phyloP scores from a whole-genome alignment of 2,113 vertebrate species.

The Pandion haliaetus region DNA sequence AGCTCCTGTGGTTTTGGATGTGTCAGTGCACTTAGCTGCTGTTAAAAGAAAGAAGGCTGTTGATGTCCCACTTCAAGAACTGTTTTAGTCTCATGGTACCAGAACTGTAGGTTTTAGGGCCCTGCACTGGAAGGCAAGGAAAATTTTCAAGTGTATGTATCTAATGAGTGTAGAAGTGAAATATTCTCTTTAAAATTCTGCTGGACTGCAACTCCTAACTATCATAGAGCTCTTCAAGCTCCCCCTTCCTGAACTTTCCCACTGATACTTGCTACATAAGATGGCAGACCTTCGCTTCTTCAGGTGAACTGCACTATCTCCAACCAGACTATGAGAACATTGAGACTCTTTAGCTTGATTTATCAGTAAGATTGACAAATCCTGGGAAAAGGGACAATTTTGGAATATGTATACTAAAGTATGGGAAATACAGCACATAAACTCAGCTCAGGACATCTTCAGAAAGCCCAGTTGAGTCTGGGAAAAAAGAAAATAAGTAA shows the following conservation, averaged over 20 bases:
- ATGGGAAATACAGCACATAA: neutral
- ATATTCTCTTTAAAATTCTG: neutral
- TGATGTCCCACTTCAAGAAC: neutral
- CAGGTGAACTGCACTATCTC: neutral
- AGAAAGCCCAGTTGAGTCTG: neutral
- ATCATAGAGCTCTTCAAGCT: neutral
- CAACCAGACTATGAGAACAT: neutral
- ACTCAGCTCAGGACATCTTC: neutral
- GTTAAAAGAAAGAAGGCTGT: neutral
- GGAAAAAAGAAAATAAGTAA: neutral
- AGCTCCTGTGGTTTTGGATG: neutral
- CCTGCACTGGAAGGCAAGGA: neutral
- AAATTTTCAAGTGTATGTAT: neutral
- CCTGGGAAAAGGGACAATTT: neutral
- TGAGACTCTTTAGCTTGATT: neutral
- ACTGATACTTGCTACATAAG: neutral
- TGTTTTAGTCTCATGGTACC: neutral
- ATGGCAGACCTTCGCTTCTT: neutral
- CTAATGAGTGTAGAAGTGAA: neutral
- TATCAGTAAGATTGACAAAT: neutral
- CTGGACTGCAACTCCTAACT: neutral
- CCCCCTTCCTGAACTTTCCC: neutral
- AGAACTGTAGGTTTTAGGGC: neutral
- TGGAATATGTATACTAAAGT: neutral
- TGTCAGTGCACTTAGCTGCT: neutral